Evolutionary conservation across 2,888 invertebrate species (phyloP).

Genomic region (Eustalomyia histrio): DNA sequence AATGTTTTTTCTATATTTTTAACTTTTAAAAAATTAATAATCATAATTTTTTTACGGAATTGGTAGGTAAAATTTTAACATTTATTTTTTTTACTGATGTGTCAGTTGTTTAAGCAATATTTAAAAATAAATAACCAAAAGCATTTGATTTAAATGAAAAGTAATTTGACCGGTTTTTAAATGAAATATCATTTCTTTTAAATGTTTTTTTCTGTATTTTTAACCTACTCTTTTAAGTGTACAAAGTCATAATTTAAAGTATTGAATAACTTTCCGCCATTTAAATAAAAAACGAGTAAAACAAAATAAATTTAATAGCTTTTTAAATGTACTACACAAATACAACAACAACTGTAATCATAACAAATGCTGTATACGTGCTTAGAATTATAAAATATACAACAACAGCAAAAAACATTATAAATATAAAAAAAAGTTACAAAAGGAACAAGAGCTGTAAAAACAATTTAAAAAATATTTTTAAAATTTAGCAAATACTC

Average conservation of each 20-base stretch:
- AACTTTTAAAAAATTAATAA: too few relatives aligned
- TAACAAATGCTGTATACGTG: conserved; percentile 63
- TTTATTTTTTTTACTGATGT: too few relatives aligned
- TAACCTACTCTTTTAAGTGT: too few relatives aligned
- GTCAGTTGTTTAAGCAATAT: too few relatives aligned
- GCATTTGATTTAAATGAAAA: too few relatives aligned
- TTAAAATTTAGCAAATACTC: conserved; percentile 14
- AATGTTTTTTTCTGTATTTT: too few relatives aligned
- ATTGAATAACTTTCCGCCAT: conserved; percentile 17
- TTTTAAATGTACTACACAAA: conserved; percentile 52
- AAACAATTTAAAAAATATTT: conserved; percentile 7
- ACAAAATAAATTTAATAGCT: conserved; percentile 42
- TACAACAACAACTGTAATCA: conserved; percentile 54
- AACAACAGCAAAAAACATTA: conserved; percentile 15
- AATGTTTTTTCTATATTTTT: too few relatives aligned
- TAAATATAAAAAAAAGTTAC: conserved; percentile 6
- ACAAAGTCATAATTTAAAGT: conserved; percentile 30
- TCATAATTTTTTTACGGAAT: too few relatives aligned
- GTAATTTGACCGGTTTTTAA: too few relatives aligned
- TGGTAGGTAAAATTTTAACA: too few relatives aligned
- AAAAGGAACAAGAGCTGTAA: neutral
- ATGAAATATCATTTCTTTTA: too few relatives aligned
- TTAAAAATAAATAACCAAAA: too few relatives aligned
- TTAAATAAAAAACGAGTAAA: conserved; percentile 22
- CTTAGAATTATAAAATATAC: conserved; percentile 45